Evolutionary conservation across 2,888 invertebrate genomes (phyloP), one percentile per base, ranked within the genome.

Genomic region (Galerucella calmariensis): DNA sequence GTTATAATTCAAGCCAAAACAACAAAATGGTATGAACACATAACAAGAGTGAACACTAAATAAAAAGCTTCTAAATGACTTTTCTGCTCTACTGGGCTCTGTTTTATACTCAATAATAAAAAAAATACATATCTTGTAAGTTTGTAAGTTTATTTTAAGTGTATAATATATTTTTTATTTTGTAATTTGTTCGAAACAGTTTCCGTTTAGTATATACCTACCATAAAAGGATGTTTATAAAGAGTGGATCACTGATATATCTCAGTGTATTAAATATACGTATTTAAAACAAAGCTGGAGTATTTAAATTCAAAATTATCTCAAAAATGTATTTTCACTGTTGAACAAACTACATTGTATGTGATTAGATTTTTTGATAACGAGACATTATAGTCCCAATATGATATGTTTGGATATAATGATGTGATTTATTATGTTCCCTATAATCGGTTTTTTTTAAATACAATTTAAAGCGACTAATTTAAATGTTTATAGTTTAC

Each of bases 361-460:
- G 56, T 58, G 69, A 62, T 27, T 41, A 41, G 35, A 41, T 48
- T 48, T 48, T 48, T 48, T 48, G 14, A 48, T 48, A 48, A 48
- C 4, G 14, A 14, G 48, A 48, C 59, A 44, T 48, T 46, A 14
- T 61, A 69, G 69, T 69, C 61, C 46, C 61, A 69, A n/a, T 48
- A 61, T 69, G 69, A 69, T 69, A 69, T 69, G 69, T 69, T 44
- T 61, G 62, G 62, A 51, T 62, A 70, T 14, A 48, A 14, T 14
- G 14, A 48, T 48, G 14, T 48, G 14, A 11, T 48, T 48, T 48
- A 48, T 14, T 48, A 14, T 48, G 48, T 48, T 48, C 48, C 48
- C 14, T 48, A 3, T 14, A 14, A 48, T 48, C 48, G 0, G 48
- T 48, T 48, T 48, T 14, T 48, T 48, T 48, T 14, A 12, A 41